Percentiles rank a stretch among this genome's conserved stretches.
Conservation (phyloP, 2,888 invertebrate species). For the Idaea biselata region DNA sequence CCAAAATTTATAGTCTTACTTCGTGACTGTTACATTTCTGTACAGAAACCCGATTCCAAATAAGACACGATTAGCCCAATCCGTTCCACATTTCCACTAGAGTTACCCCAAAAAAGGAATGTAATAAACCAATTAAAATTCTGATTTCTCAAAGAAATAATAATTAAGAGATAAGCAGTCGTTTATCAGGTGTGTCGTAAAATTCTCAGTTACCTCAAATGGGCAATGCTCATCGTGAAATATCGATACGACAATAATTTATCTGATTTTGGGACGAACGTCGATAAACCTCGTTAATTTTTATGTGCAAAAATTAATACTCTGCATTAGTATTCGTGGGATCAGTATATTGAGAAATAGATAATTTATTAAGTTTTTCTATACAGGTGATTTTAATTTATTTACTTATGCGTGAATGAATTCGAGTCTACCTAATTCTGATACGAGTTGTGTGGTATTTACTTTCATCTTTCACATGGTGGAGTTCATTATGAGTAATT, state of each 20-base stretch:
- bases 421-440: background rate
- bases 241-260: background rate
- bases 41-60: constrained; percentile 5
- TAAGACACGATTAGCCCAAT: constrained; percentile 13
- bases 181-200: constrained; percentile 19
- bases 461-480: background rate
- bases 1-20: background rate
- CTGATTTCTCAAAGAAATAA: constrained; percentile 15
- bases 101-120: constrained; percentile 6
- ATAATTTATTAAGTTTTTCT: background rate
- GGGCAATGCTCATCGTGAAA: background rate
- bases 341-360: background rate
- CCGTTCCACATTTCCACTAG: constrained; percentile 17
- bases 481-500: background rate
- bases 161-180: constrained; percentile 10
- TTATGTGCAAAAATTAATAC: background rate
- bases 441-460: background rate
- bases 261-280: constrained; percentile 1
- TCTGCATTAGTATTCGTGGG: background rate
- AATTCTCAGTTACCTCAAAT: constrained; percentile 9
- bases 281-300: background rate
- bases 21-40: background rate
- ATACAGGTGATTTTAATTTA: background rate
- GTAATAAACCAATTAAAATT: constrained; percentile 23
- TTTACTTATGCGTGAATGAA: background rate